Base-by-base conservation (phyloP, 2,797 vertebrate genomes). In the Propithecus deckenii region DNA sequence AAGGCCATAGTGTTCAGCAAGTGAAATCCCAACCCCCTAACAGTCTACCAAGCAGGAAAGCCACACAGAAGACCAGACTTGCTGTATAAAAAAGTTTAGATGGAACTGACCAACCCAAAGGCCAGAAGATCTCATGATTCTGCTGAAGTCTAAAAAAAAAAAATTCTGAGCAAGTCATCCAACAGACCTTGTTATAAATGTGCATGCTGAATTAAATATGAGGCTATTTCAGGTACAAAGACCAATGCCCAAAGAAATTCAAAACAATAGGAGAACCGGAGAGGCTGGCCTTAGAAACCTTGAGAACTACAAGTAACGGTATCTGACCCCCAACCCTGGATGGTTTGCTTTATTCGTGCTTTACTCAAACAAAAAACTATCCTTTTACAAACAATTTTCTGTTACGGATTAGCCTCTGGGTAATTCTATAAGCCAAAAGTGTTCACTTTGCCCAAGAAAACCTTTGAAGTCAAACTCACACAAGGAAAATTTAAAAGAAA, bases 131-230 rank as follows among this genome's bases (percentile, higher is more conserved):
- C 38, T 17, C 7, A 55, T 4, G n/a, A 96, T 86, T 76, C 59
- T 84, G 35, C 50, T 30, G 93, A 79, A 93, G 86, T 11, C 22
- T 81, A 35, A 84, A 46, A 35, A n/a, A 61, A 78, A 80, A 57
- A 59, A 59, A 59, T 38, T 79, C 74, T 52, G 32, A 72, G 18
- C 12, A n/a, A 92, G 57, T 69, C 78, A 88, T 85, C 80, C 86
- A 88, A 72, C 72, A 59, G 86, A 71, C 57, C 57, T 38, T 91
- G 17, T 87, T 91, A 25, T 25, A 75, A 67, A 91, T 35, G 30
- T 38, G 74, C 25, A 52, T n/a, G 55, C 4, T 96, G 80, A 95
- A 94, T 96, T 93, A 97, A 97, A 95, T 93, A 93, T 92, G 91
- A 94, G 0, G 63, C 61, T 72, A 75, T 94, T 97, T 97, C 93